Evolutionary conservation across 2,113 vertebrate genomes (phyloP).

Genomic region (Atrichornis clamosus): DNA sequence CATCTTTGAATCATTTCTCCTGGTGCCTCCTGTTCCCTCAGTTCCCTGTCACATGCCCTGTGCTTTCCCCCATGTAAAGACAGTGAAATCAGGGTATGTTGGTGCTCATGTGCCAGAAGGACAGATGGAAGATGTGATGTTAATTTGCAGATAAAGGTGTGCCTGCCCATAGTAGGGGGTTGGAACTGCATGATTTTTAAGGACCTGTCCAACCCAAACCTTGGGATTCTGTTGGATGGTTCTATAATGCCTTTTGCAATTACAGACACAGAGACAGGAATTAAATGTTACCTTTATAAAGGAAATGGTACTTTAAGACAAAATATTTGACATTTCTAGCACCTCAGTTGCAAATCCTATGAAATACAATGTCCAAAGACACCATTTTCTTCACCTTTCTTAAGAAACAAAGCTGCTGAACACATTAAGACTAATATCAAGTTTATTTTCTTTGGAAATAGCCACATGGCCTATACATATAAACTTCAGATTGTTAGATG

Average conservation of each 20-base stretch:
- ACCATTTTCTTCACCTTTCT: not conserved
- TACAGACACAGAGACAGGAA: not conserved
- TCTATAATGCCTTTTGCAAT: not conserved
- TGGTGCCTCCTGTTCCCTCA: not conserved
- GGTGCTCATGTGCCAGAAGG: fast-evolving
- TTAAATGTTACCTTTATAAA: not conserved
- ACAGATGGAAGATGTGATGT: not conserved
- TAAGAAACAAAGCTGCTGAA: not conserved
- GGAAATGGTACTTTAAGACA: not conserved
- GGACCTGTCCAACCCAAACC: not conserved
- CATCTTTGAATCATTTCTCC: fast-evolving
- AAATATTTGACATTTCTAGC: not conserved
- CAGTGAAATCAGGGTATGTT: not conserved
- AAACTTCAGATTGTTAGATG: not conserved
- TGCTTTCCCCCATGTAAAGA: fast-evolving
- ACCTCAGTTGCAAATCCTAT: not conserved
- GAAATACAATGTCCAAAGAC: not conserved
- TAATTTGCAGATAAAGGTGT: not conserved
- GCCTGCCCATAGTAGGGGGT: not conserved
- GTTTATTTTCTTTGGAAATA: not conserved
- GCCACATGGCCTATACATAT: not conserved
- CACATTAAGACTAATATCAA: not conserved
- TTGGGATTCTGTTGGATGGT: not conserved
- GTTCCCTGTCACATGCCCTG: not conserved
- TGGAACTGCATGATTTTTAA: not conserved